A percentile compares a stretch with the other conserved stretches of the same genome.
Evolutionary conservation across 2,113 vertebrate genomes (phyloP).

Genomic region (Entosphenus tridentatus): DNA sequence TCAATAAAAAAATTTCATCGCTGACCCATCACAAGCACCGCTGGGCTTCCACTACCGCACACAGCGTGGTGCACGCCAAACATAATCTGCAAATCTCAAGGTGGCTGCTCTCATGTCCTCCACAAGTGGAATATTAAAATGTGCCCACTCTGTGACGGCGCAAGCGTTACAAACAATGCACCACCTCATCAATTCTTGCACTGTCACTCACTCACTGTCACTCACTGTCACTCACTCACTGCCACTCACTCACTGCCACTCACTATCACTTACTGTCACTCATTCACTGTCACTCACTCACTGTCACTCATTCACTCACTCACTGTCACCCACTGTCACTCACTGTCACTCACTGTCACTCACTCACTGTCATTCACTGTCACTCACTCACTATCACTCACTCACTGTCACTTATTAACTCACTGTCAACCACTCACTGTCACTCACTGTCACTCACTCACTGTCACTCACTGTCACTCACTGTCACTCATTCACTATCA

Average conservation of each 20-base stretch:
- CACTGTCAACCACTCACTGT: neutral
- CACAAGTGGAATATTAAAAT: too few species aligned
- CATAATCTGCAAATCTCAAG: too few species aligned
- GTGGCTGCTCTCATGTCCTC: too few species aligned
- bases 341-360: constrained; percentile 10
- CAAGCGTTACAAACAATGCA: too few species aligned
- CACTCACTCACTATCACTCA: constrained; percentile 9
- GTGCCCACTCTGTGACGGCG: too few species aligned
- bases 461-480: too few species aligned
- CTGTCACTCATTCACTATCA: too few species aligned
- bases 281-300: neutral
- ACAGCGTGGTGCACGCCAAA: too few species aligned
- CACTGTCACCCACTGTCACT: neutral
- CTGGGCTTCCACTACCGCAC: too few species aligned
- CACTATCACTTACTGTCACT: neutral
- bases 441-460: too few species aligned
- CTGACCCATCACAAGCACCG: too few species aligned
- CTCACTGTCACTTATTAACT: neutral
- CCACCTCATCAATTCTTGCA: neutral
- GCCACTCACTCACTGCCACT: neutral
- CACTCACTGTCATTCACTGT: constrained; percentile 10
- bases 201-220: neutral
- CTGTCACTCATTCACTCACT: constrained; percentile 6
- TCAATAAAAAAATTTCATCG: too few species aligned
- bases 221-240: constrained; percentile 1